phyloP scores from a whole-genome alignment of 2,797 vertebrate species.

The Sebastolobus alascanus region DNA sequence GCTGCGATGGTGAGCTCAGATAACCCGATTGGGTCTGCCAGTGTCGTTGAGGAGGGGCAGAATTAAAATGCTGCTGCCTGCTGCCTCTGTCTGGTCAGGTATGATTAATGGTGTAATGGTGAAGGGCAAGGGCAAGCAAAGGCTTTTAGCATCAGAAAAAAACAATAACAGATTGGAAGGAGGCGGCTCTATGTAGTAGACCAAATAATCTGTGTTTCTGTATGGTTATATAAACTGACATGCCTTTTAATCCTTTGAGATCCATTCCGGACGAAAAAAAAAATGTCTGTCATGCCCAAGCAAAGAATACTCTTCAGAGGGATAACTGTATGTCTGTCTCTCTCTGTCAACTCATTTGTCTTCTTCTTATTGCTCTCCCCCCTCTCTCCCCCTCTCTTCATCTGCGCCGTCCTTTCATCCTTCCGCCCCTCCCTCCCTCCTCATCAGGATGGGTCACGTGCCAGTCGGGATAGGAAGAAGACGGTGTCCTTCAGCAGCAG shows the following conservation, averaged over 20 bases:
- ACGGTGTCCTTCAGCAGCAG: constrained; percentile 97
- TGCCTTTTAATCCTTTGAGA: constrained; percentile 68
- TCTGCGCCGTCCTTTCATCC: constrained; percentile 19
- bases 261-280: constrained; percentile 36
- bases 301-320: constrained; percentile 26
- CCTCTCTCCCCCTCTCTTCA: constrained; percentile 11
- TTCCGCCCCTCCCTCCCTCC: constrained; percentile 16
- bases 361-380: not conserved
- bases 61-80: constrained; percentile 65
- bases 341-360: constrained; percentile 13
- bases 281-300: constrained; percentile 42
- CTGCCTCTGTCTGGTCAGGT: constrained; percentile 71
- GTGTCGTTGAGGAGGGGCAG: constrained; percentile 49
- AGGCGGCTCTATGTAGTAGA: constrained; percentile 47
- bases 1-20: constrained; percentile 57
- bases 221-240: constrained; percentile 71
- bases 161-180: constrained; percentile 71
- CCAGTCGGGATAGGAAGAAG: constrained; percentile 93
- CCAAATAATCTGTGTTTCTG: constrained; percentile 69
- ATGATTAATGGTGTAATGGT: constrained; percentile 76
- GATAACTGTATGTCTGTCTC: constrained; percentile 30
- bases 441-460: constrained; percentile 90
- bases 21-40: constrained; percentile 67
- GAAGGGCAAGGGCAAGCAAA: constrained; percentile 72
- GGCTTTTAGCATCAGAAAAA: constrained; percentile 68